Evolutionary conservation across 1,140 invertebrate species (phyloP), one percentile per base, ranked within the genome.

Genomic region (Samia ricini): DNA sequence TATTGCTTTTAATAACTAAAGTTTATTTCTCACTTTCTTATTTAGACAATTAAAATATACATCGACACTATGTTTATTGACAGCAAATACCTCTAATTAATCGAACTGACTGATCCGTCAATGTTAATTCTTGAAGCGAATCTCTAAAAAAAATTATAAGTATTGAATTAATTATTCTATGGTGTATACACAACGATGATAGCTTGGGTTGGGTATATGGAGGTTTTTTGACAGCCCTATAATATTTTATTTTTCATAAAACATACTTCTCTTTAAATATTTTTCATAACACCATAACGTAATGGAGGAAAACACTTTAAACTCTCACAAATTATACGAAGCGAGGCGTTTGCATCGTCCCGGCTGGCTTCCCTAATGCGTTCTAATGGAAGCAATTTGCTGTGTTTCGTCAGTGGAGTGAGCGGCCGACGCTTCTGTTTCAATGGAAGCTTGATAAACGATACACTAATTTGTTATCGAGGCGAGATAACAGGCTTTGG

Each of bases 261-360:
- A 12, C 33, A 42, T 42, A 12, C n/a, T 42, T 42, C 3, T 42
- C 12, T 42, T 42, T n/a, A n/a, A n/a, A n/a, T 42, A 42, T 42
- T 15, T 42, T 42, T 42, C 33, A 42, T 42, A 42, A 42, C 7
- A 42, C 4, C 10, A 42, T 15, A 3, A 8, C 26, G 33, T 42
- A 42, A 42, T 42, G 33, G 33, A 42, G 33, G 33, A 42, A 42
- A 42, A 42, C 33, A 42, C 33, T 42, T 42, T 42, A 42, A 42
- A 42, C 33, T 42, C 33, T 15, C 33, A 29, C 2, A 42, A 42
- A 42, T 42, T 42, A 42, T 42, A 15, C 33, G 33, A 42, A 42
- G 33, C 33, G 33, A 42, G 33, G 33, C 33, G 33, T 42, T 42
- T 42, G 33, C 33, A 15, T 42, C 33, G 33, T 42, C 33, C 33